Percentiles rank a stretch among this genome's conserved stretches.
These are phyloP conservation scores for Otis tarda DNA, from an alignment of 2,113 vertebrate species.

Conservation along the genomic window DNA sequence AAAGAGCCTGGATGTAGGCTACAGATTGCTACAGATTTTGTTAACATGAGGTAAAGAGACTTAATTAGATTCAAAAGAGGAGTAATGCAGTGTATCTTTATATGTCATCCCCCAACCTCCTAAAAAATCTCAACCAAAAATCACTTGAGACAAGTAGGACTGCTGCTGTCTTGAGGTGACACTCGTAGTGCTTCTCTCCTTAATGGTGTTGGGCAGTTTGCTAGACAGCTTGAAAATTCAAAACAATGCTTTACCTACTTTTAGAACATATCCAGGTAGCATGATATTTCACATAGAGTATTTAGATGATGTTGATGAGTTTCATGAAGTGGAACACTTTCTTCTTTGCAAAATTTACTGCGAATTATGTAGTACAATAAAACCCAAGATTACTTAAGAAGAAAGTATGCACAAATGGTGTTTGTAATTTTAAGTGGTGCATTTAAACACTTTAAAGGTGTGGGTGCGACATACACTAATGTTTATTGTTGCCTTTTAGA, in stretches of 20 bases:
- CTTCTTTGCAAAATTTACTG: not conserved
- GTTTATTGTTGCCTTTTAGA: not conserved
- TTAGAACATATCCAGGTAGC: not conserved
- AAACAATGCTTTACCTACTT: not conserved
- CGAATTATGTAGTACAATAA: not conserved
- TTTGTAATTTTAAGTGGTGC: not conserved
- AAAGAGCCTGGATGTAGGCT: not conserved
- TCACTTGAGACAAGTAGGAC: not conserved
- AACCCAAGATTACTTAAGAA: not conserved
- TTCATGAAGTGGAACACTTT: not conserved
- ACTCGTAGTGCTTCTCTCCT: not conserved
- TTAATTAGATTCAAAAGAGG: not conserved
- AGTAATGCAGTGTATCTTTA: not conserved
- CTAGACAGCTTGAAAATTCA: not conserved
- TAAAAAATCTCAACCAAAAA: not conserved
- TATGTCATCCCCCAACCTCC: not conserved
- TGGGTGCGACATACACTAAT: not conserved
- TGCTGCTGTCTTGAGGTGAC: not conserved
- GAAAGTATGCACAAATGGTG: not conserved
- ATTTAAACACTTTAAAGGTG: not conserved
- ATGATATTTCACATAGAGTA: not conserved
- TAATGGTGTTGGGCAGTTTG: not conserved
- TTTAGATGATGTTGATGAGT: not conserved
- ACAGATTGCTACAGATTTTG: not conserved
- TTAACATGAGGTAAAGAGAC: not conserved